phyloP scores from a whole-genome alignment of 2,113 vertebrate genomes.

The Bos taurus region DNA sequence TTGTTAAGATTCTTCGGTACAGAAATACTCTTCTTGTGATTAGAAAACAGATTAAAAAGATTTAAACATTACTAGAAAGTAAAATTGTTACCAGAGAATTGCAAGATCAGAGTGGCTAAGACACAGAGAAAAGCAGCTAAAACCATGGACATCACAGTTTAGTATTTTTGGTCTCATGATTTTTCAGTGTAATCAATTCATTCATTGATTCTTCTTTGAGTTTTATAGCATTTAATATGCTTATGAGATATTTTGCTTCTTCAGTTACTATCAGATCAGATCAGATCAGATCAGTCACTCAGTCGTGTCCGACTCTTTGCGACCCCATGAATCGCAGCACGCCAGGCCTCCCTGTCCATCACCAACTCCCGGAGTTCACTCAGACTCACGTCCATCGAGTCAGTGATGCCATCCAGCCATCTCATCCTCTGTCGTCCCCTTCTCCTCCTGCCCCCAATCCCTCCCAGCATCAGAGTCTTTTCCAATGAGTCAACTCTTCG shows the following conservation, averaged over 20 bases:
- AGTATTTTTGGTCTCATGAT: neutral
- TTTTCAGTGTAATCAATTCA: neutral
- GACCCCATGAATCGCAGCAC: no score
- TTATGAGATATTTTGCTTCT: neutral
- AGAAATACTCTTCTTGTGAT: neutral
- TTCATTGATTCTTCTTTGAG: neutral
- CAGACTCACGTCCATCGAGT: no score
- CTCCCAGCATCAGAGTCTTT: no score
- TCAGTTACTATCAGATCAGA: neutral
- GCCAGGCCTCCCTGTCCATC: no score
- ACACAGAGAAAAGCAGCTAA: neutral
- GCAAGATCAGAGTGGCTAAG: neutral
- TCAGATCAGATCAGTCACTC: no score
- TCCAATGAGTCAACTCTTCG: no score
- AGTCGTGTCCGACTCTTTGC: no score
- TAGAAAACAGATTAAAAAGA: neutral
- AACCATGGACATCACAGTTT: neutral
- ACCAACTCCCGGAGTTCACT: no score
- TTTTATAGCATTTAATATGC: neutral
- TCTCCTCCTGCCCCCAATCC: no score
- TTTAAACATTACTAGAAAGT: neutral
- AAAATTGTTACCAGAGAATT: neutral
- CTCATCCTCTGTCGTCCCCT: no score
- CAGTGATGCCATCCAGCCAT: no score
- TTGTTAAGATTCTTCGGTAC: neutral